These are phyloP conservation scores for Euschistus heros DNA, from an alignment of 1,140 invertebrate genomes.

Conservation along the genomic window DNA sequence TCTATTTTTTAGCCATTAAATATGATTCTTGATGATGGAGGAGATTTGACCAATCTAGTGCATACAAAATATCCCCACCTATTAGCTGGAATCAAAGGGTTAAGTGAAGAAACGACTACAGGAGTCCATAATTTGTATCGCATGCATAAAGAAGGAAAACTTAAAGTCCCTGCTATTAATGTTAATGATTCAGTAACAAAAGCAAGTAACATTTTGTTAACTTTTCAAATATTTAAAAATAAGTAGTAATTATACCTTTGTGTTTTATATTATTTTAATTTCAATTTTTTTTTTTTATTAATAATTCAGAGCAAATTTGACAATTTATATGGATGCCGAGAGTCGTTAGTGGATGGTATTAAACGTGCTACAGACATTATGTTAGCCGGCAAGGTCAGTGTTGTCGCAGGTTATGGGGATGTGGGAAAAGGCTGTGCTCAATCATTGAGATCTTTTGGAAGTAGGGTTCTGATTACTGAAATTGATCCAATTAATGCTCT, in stretches of 20 bases:
- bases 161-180: conserved; percentile 93
- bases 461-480: conserved; percentile 93
- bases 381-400: conserved; percentile 96
- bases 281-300: no score
- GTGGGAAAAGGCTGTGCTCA: conserved; percentile 98
- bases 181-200: conserved; percentile 99
- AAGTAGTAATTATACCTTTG: no score
- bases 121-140: conserved; percentile 97
- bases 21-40: conserved; percentile 98
- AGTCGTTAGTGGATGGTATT: conserved; percentile 96
- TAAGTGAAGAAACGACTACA: conserved; percentile 98
- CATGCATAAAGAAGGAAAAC: conserved; percentile 77
- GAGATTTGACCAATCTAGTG: conserved; percentile 92
- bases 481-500: conserved; percentile 99
- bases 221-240: no score
- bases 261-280: no score
- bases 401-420: conserved; percentile 97
- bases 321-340: conserved; percentile 96
- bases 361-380: conserved; percentile 98
- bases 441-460: conserved; percentile 87
- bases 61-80: conserved; percentile 87
- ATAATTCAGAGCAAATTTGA: conserved; percentile 90
- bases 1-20: conserved; percentile 67
- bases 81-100: conserved; percentile 71
- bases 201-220: conserved; percentile 38